Percentiles rank a stretch among this genome's conserved stretches.
Evolutionary conservation across 2,888 invertebrate species (phyloP).

Genomic region (Creontiades dilutus): DNA sequence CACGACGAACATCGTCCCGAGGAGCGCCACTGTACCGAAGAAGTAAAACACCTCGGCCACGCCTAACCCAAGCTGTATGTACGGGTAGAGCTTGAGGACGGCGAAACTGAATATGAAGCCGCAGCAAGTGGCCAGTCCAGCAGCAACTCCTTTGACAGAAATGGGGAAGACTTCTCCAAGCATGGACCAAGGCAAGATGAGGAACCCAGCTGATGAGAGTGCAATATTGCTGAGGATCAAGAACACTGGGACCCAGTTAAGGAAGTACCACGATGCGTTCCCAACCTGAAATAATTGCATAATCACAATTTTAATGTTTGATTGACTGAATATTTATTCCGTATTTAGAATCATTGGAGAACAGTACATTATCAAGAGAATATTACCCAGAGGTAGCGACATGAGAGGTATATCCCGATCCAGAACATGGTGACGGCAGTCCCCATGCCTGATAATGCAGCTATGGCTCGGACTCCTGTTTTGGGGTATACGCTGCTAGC

Average conservation of each 20-base stretch:
- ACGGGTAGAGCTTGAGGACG: conserved; percentile 80
- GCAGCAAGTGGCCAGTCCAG: conserved; percentile 79
- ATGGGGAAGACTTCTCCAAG: conserved; percentile 81
- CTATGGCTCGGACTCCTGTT: conserved; percentile 82
- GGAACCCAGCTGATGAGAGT: conserved; percentile 80
- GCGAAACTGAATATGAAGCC: conserved; percentile 81
- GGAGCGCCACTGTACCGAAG: conserved; percentile 79
- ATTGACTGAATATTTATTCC: no score
- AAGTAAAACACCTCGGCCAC: conserved; percentile 80
- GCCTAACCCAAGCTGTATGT: conserved; percentile 78
- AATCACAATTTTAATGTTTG: no score
- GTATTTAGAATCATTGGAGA: no score
- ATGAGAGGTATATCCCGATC: conserved; percentile 79
- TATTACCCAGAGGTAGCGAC: conserved; percentile 75
- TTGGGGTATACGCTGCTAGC: conserved; percentile 79
- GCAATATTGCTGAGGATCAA: conserved; percentile 80
- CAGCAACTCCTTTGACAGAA: conserved; percentile 80
- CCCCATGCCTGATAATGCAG: conserved; percentile 81
- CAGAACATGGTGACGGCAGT: conserved; percentile 81
- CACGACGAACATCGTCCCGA: conserved; percentile 80
- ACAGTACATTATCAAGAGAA: not conserved
- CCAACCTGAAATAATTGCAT: not conserved
- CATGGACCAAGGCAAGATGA: conserved; percentile 82
- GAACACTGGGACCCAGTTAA: conserved; percentile 79
- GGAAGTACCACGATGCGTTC: conserved; percentile 69